Conservation (phyloP, 2,113 vertebrate genomes). For the Scophthalmus maximus region DNA sequence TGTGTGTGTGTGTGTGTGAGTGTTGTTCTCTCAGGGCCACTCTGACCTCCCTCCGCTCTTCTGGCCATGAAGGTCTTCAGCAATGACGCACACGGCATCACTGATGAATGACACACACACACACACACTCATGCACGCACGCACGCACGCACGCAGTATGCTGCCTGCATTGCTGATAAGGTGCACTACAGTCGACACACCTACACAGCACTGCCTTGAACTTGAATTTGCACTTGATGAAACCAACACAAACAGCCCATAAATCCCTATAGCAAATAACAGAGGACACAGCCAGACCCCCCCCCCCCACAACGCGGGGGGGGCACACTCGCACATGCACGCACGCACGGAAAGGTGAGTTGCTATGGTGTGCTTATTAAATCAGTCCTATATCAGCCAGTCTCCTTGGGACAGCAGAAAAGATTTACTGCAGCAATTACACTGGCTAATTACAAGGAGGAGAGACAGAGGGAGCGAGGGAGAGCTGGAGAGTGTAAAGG, state of each 20-base stretch:
- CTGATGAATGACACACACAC: too few species aligned
- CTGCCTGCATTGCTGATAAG: constrained; percentile 79
- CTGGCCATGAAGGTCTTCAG: constrained; percentile 80
- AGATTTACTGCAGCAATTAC: constrained; percentile 87
- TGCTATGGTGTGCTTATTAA: constrained; percentile 81
- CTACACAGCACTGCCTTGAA: constrained; percentile 79
- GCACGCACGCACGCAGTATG: constrained; percentile 57
- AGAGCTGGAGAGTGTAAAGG: constrained; percentile 62
- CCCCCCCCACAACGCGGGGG: constrained; percentile 15
- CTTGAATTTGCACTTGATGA: constrained; percentile 74
- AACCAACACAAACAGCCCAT: constrained; percentile 80
- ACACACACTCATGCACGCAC: constrained; percentile 56
- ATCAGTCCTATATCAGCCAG: constrained; percentile 83
- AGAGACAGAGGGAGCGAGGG: constrained; percentile 59
- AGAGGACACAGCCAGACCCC: constrained; percentile 65
- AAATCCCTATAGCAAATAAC: constrained; percentile 79
- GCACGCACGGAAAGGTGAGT: constrained; percentile 65
- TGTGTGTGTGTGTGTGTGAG: constrained; percentile 14
- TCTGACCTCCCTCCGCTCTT: constrained; percentile 79
- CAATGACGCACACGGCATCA: constrained; percentile 75
- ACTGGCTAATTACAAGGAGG: constrained; percentile 82
- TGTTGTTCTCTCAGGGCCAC: constrained; percentile 73
- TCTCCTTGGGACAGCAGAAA: constrained; percentile 82
- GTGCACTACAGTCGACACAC: constrained; percentile 68
- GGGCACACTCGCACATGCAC: constrained; percentile 41